These are phyloP conservation scores for Idaea dimidiata DNA, from an alignment of 2,888 invertebrate species.

Conservation along the genomic window DNA sequence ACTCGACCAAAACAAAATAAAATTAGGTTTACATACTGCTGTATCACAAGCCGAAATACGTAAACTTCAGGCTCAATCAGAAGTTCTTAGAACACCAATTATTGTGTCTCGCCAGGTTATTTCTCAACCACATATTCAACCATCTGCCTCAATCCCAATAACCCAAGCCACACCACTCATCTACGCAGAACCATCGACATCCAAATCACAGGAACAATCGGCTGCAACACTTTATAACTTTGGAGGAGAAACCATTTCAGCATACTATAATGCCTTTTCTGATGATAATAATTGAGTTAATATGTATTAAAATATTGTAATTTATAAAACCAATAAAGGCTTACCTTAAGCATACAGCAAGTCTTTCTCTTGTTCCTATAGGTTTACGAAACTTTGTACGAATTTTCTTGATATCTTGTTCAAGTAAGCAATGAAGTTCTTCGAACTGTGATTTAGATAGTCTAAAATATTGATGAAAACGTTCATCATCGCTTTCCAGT, in stretches of 20 bases:
- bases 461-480: constrained; percentile 21
- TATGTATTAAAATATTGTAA: constrained; percentile 14
- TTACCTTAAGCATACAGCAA: constrained; percentile 30
- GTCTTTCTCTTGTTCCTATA: constrained; percentile 31
- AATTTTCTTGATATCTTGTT: constrained; percentile 21
- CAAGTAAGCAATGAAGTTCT: constrained; percentile 17
- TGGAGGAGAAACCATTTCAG: constrained; percentile 2
- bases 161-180: not conserved
- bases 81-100: constrained; percentile 20
- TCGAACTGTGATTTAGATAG: constrained; percentile 17
- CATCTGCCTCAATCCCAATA: constrained; percentile 8
- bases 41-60: constrained; percentile 31
- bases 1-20: constrained; percentile 34
- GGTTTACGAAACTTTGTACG: constrained; percentile 27
- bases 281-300: constrained; percentile 15
- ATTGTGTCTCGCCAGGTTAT: constrained; percentile 9
- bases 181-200: constrained; percentile 3
- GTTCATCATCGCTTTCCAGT: constrained; percentile 20
- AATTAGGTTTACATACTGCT: constrained; percentile 33
- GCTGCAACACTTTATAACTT: not conserved
- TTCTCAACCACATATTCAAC: constrained; percentile 11
- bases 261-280: constrained; percentile 13
- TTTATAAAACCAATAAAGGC: constrained; percentile 3
- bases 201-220: constrained; percentile 8
- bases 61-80: constrained; percentile 19